Percentiles rank a stretch among this genome's conserved stretches.
These are phyloP conservation scores for Harlomillsia oculata DNA, from an alignment of 1,140 invertebrate species.

Conservation along the genomic window DNA sequence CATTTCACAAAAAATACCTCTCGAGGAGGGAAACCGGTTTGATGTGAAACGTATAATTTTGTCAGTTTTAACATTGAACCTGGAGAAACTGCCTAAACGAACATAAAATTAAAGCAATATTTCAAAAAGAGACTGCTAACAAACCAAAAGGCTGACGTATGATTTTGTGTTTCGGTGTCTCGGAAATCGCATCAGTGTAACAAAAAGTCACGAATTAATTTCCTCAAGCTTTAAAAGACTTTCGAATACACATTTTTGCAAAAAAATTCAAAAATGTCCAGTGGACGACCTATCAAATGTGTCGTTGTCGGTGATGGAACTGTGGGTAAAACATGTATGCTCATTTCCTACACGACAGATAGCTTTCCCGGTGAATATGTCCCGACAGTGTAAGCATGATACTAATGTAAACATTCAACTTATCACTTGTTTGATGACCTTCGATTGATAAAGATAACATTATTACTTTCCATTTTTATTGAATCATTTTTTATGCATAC, in stretches of 20 bases:
- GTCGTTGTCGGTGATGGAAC: conserved; percentile 81
- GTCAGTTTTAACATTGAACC: too few relatives aligned
- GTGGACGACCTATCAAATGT: conserved; percentile 90
- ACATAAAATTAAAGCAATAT: too few relatives aligned
- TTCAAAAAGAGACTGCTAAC: too few relatives aligned
- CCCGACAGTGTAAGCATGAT: conserved; percentile 73
- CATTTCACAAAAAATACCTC: too few relatives aligned
- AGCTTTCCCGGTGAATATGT: conserved; percentile 98
- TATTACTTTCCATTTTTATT: neutral
- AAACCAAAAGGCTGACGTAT: too few relatives aligned
- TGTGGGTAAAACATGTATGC: conserved; percentile 97
- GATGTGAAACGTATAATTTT: too few relatives aligned
- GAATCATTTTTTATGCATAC: neutral
- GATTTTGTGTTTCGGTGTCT: too few relatives aligned
- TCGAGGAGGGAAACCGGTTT: too few relatives aligned
- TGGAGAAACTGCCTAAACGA: too few relatives aligned
- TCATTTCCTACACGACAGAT: conserved; percentile 97
- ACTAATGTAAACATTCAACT: neutral
- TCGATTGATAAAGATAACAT: neutral
- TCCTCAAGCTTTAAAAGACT: neutral
- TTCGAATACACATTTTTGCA: neutral
- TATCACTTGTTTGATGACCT: neutral
- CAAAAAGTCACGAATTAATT: neutral
- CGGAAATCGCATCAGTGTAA: too few relatives aligned
- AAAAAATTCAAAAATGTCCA: conserved; percentile 46